Base-by-base conservation (phyloP, 2,113 vertebrate genomes). In the Pelmatolapia mariae region DNA sequence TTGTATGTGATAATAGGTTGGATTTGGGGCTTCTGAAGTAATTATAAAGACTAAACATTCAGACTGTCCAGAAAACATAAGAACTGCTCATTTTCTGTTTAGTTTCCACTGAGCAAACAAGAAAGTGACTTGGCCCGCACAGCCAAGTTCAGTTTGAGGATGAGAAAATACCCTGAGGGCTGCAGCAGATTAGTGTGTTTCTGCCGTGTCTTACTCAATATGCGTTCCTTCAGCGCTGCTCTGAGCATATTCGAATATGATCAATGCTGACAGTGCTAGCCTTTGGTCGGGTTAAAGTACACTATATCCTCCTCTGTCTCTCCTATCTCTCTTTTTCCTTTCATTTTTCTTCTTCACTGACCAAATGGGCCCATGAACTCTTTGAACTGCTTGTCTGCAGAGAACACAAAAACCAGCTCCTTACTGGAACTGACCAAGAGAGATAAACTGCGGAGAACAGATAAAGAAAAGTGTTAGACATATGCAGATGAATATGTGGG, bases 331-430 rank as follows among this genome's bases (percentile, higher is more conserved):
- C 57, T 91, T 73, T 86, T 76, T 89, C 79, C 83, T 89, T 91
- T 83, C 38, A 90, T 90, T 93, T 94, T 88, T 93, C 91, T 90
- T 93, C 86, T 79, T 86, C 33, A 4, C 90, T 92, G 87, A 89
- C 91, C 84, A 88, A 91, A 89, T 43, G 15, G 79, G 68, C 76
- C 82, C 59, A 16, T 89, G 89, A 94, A 94, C 91, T 87, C 89
- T 92, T 85, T 92, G 87, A 95, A 95, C 93, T 31, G 54, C 54
- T 47, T 81, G 86, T 89, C 89, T 87, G 59, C 78, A 91, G 84
- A 85, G 84, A 81, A 86, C 40, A 31, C 81, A 76, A 85, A 78
- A 82, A 54, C 13, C 66, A 56, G 9, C 40, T 71, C 33, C 83
- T 92, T 91, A 93, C 93, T 85, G 92, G 92, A 93, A 94, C 43